Evolutionary conservation across 2,888 invertebrate genomes (phyloP), one percentile per base, ranked within the genome.

Genomic region (Trichopria drosophilae): DNA sequence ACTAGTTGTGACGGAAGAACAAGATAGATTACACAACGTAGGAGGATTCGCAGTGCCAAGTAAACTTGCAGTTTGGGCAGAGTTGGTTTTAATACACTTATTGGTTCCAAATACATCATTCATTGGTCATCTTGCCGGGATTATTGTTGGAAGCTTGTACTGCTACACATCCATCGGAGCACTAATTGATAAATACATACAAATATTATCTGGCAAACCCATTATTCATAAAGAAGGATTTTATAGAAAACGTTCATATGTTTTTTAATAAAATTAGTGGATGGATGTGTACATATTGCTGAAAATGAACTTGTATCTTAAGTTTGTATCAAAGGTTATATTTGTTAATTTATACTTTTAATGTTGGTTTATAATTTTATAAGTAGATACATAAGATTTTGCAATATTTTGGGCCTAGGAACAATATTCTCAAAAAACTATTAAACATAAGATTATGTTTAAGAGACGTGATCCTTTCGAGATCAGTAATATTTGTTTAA

Each of bases 71-170:
- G 82, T 81, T 43, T 85, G 84, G 84, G 77, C 77, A 1, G 85
- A 85, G 63, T 68, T 85, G 23, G 45, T 82, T 10, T 68, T 84
- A 7, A 84, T 85, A 56, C 82, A 84, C 60, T 22, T 85, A 1
- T 64, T 84, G 20, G 80, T 82, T 2, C 84, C 84, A 10, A 80
- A 82, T 61, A 79, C 82, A 2, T 85, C 84, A 1, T 83, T 85
- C 61, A 57, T 80, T 60, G 84, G 84, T 20, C 84, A 85, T 66
- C 70, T 85, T 18, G 81, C 83, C 18, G 85, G 85, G 6, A 83
- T 85, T 58, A 61, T 85, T 6, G 80, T 82, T 20, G 85, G 84
- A 9, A 69, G 82, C 29, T 58, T 79, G 16, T 85, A 83, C 60
- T 77, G 78, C 35, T 77, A 79, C 43, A 78, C 78, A 12, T 69